Evolutionary conservation across 2,113 vertebrate species (phyloP), one percentile per base, ranked within the genome.

Genomic region (Tenebrosternarchus preto): DNA sequence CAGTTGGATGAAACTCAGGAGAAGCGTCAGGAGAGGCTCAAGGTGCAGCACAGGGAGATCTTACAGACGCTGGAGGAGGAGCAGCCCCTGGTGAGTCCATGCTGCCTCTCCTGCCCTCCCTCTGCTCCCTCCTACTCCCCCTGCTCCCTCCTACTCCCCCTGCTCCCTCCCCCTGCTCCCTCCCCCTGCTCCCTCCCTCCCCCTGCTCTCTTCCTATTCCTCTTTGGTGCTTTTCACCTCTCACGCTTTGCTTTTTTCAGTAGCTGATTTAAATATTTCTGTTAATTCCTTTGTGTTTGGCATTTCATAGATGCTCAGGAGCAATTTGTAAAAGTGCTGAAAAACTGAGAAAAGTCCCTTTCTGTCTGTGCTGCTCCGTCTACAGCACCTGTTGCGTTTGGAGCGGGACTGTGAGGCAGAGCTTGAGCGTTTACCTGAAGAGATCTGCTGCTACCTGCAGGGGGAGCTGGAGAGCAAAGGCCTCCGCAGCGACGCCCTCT

Each of bases 1-100:
- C 86, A 96, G 95, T 88, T 97, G 88, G 95, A 96, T 73, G 91
- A 94, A 67, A 92, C 94, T 68, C 96, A 97, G 91, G 91, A 82
- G 66, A 93, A 87, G 86, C 94, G 96, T 17, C 90, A 93, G 0
- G 95, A 96, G 0, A 94, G 92, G 76, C 87, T 97, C 8, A 36
- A 87, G 59, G 57, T 84, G 0, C 90, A 84, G 8, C 94, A 96
- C 61, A 90, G 88, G 83, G 94, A 93, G 4, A 83, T 95, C 5
- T 78, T 95, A 4, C 91, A 95, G 50, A 90, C 89, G 76, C 91
- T 97, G 5, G 87, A 90, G 0, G 92, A 95, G 1, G 94, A 96
- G 15, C 86, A 93, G 55, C 93, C 93, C 17, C 61, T 82, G 93
- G 96, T 97, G 81, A 89, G 93, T 56, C 5, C 11, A 22, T 56